Conservation (phyloP, 1,140 invertebrate genomes). For the Drosophila truncata region DNA sequence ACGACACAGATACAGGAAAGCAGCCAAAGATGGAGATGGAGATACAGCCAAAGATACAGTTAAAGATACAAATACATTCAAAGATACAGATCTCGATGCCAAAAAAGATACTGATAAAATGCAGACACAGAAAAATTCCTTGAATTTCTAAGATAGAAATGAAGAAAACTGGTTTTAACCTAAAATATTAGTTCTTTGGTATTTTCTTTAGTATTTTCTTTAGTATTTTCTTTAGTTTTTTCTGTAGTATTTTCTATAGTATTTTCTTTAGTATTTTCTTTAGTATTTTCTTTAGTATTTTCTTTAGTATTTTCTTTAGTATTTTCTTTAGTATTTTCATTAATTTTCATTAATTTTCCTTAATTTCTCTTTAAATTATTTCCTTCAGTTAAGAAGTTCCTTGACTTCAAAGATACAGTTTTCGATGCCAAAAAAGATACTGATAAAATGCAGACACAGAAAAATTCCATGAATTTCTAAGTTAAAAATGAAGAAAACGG, state of each 20-base stretch:
- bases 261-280: too few relatives aligned
- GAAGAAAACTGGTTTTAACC: not conserved
- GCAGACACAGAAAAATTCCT: not conserved
- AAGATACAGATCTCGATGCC: not conserved
- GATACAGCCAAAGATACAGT: constrained; percentile 5
- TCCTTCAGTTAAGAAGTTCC: too few relatives aligned
- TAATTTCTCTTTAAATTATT: too few relatives aligned
- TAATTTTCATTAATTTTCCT: too few relatives aligned
- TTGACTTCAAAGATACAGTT: not conserved
- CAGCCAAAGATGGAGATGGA: constrained; percentile 2
- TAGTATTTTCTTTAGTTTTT: too few relatives aligned
- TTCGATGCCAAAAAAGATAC: not conserved
- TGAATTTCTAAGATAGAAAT: too few relatives aligned
- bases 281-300: too few relatives aligned
- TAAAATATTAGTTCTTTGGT: accelerated
- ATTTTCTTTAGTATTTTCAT: too few relatives aligned
- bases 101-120: constrained; percentile 5
- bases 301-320: too few relatives aligned
- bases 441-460: constrained; percentile 6
- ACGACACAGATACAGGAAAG: constrained; percentile 1
- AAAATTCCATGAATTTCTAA: not conserved
- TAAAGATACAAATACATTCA: not conserved
- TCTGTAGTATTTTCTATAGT: too few relatives aligned
- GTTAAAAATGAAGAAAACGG: not conserved
- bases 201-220: too few relatives aligned